Evolutionary conservation across 2,113 vertebrate genomes (phyloP).

Genomic region (Crypturellus undulatus): DNA sequence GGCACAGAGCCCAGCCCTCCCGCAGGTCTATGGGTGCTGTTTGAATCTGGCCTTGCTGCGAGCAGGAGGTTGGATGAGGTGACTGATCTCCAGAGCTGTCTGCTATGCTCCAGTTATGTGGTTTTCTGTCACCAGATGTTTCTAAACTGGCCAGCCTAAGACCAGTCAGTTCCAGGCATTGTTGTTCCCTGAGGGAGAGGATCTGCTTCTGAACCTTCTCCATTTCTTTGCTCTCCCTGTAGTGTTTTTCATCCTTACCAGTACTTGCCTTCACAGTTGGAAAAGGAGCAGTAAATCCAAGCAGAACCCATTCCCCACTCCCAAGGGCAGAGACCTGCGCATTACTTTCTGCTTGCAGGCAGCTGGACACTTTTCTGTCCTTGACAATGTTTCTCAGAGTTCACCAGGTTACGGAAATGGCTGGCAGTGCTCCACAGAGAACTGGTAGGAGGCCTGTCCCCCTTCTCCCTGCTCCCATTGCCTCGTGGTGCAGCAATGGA

Average conservation of each 20-base stretch:
- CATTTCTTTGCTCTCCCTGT: neutral
- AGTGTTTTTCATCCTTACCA: neutral
- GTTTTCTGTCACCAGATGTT: neutral
- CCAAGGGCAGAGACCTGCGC: neutral
- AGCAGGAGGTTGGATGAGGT: neutral
- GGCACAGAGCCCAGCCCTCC: neutral
- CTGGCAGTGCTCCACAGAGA: fast-evolving
- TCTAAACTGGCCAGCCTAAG: neutral
- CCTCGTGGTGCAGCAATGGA: fast-evolving
- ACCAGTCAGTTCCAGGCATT: neutral
- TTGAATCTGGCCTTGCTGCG: neutral
- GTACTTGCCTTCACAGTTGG: neutral
- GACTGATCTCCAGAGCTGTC: neutral
- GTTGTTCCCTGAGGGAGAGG: fast-evolving
- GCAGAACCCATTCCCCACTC: neutral
- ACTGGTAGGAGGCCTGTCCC: neutral
- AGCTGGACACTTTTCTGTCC: neutral
- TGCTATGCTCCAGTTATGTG: neutral
- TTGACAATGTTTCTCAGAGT: fast-evolving
- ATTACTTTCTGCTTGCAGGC: neutral
- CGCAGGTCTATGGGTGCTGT: fast-evolving
- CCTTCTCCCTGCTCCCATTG: fast-evolving
- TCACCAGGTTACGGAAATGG: neutral
- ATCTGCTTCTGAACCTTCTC: neutral
- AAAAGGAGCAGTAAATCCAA: neutral